Base-by-base conservation (phyloP, 2,113 vertebrate species). In the Lanius ludovicianus region DNA sequence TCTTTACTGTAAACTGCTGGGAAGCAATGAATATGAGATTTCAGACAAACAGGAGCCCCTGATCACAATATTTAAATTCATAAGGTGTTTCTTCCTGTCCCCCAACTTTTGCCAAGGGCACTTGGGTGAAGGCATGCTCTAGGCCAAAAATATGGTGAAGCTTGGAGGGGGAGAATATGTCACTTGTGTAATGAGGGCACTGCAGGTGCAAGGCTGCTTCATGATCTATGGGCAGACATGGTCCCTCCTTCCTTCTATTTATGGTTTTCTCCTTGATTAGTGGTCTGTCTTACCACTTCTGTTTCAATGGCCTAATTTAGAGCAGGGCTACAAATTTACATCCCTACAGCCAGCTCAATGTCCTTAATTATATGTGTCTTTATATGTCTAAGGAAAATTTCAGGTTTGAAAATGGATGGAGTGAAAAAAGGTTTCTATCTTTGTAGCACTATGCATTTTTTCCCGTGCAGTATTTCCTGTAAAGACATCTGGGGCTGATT, bases 361-460 rank as follows among this genome's bases (percentile, higher is more conserved):
- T 90, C 73, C 80, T 82, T 96, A 95, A 96, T 96, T 96, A 95
- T 57, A 97, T 79, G 77, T 93, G 35, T 84, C 93, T 88, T 90
- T 92, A 71, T 90, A 84, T 23, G 44, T 75, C 64, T 78, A 35
- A 82, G 56, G 95, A 95, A 97, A 96, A 97, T 96, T 79, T 96
- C 95, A 79, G 93, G 96, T 93, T 97, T 96, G 93, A 37, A 90
- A 96, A 80, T 77, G 87, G 85, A 82, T 69, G 69, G 64, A 89
- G 73, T 56, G 62, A 65, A 49, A 56, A 79, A 87, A 85, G 13
- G 12, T 57, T 96, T 93, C 95, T 97, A 96, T 96, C 89, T 96
- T 96, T 89, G 69, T 42, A 92, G 57, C 18, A 19, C 60, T 89
- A 17, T 93, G 83, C 65, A 73, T 93, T 91, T 91, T 95, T 90